Evolutionary conservation across 2,888 invertebrate genomes (phyloP).

Genomic region (Luperina nickerlii): DNA sequence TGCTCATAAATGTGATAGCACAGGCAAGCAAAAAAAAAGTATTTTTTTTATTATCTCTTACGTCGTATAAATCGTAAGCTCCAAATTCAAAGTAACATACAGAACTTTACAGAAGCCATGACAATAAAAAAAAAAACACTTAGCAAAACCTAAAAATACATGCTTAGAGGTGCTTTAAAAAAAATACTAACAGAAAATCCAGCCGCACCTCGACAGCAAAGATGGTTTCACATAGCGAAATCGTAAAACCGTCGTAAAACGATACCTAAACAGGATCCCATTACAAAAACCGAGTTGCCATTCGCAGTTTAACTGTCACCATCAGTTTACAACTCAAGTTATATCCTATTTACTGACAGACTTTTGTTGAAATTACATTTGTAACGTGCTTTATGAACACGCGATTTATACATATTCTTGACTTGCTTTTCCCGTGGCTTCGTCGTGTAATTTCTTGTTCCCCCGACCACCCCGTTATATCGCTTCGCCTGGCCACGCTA

Average conservation of each 20-base stretch:
- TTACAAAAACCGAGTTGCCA: slow-evolving; percentile 72
- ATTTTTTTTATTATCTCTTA: too few relatives aligned
- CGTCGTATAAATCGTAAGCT: too few relatives aligned
- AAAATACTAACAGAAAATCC: slow-evolving; percentile 49
- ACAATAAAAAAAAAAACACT: neutral
- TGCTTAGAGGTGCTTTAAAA: slow-evolving; percentile 27
- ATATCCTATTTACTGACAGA: slow-evolving; percentile 75
- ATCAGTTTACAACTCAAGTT: slow-evolving; percentile 73
- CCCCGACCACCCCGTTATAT: neutral
- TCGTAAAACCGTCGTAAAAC: slow-evolving; percentile 83
- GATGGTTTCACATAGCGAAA: slow-evolving; percentile 68
- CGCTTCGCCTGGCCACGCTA: neutral
- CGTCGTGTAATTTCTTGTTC: neutral
- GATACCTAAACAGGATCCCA: slow-evolving; percentile 80
- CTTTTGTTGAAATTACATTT: slow-evolving; percentile 68
- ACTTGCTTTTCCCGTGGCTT: too few relatives aligned
- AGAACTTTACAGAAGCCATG: neutral
- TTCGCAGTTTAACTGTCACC: slow-evolving; percentile 74
- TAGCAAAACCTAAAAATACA: slow-evolving; percentile 1
- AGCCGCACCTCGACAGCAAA: slow-evolving; percentile 54
- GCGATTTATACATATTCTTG: slow-evolving; percentile 49
- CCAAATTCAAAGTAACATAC: neutral
- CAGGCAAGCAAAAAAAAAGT: too few relatives aligned
- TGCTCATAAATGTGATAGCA: too few relatives aligned
- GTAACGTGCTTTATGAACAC: slow-evolving; percentile 58